Evolutionary conservation across 1,140 invertebrate genomes (phyloP).

Genomic region (Probaryconus sp.): DNA sequence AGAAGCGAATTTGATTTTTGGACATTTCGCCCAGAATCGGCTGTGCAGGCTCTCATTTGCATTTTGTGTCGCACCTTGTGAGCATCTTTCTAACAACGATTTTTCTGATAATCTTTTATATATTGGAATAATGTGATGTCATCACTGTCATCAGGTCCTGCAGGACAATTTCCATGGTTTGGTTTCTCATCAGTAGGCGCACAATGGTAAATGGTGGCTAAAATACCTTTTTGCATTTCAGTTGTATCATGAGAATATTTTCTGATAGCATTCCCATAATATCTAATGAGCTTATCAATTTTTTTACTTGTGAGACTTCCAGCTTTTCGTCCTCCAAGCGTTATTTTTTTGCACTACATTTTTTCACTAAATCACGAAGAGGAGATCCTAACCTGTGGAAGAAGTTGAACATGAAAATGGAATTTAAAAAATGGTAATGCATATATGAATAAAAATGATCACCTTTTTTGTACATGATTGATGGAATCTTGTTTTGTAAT

Average conservation of each 20-base stretch:
- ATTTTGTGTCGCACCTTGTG: no score
- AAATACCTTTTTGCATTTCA: constrained; percentile 41
- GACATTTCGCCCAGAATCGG: no score
- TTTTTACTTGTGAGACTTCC: constrained; percentile 25
- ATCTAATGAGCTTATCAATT: constrained; percentile 24
- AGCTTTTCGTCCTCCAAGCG: constrained; percentile 21
- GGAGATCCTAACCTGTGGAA: constrained; percentile 11
- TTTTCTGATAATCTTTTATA: constrained; percentile 39
- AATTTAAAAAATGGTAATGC: constrained; percentile 9
- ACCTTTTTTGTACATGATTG: constrained; percentile 56
- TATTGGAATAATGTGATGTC: constrained; percentile 45
- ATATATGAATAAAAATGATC: constrained; percentile 3
- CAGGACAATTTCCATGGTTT: constrained; percentile 31
- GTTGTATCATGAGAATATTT: constrained; percentile 23
- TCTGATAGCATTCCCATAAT: constrained; percentile 31
- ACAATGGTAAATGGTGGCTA: constrained; percentile 32
- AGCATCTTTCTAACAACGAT: no score
- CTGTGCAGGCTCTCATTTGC: no score
- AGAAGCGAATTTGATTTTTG: no score
- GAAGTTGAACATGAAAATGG: constrained; percentile 6
- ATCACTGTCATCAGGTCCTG: constrained; percentile 15
- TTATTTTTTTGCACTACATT: constrained; percentile 23
- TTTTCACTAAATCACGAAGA: constrained; percentile 23
- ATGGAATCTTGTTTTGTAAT: constrained; percentile 56
- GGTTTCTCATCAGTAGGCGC: constrained; percentile 43